These are phyloP conservation scores for Corbicula japonica DNA, from an alignment of 2,888 invertebrate species.

Conservation along the genomic window DNA sequence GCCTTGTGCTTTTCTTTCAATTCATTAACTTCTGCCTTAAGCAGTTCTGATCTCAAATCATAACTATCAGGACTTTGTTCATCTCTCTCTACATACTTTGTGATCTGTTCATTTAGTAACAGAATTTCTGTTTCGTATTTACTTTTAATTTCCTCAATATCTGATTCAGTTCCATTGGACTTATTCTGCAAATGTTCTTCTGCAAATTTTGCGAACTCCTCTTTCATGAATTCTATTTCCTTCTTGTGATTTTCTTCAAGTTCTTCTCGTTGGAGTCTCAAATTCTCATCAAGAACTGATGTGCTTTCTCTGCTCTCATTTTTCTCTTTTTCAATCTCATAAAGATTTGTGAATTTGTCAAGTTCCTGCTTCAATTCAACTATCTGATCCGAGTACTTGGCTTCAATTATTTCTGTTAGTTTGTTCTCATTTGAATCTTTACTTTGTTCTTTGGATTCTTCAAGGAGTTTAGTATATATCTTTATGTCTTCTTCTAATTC, in stretches of 20 bases:
- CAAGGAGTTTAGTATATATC: slow-evolving; percentile 35
- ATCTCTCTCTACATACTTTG: background rate
- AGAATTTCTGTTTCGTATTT: slow-evolving; percentile 20
- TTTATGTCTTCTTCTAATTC: slow-evolving; percentile 38
- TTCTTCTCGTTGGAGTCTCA: slow-evolving; percentile 17
- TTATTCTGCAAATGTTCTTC: slow-evolving; percentile 39
- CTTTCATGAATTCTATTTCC: slow-evolving; percentile 49
- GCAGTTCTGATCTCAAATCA: slow-evolving; percentile 7
- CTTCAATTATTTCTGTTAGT: slow-evolving; percentile 17
- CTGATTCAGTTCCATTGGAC: slow-evolving; percentile 18
- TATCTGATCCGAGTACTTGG: slow-evolving; percentile 36
- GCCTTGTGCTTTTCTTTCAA: slow-evolving; percentile 13
- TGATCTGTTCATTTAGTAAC: background rate
- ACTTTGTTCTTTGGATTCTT: slow-evolving; percentile 24
- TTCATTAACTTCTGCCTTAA: slow-evolving; percentile 8
- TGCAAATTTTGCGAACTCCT: slow-evolving; percentile 34
- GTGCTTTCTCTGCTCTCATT: slow-evolving; percentile 3
- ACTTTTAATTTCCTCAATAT: slow-evolving; percentile 38
- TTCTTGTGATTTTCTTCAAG: slow-evolving; percentile 54
- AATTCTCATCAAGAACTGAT: slow-evolving; percentile 5
- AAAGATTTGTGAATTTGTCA: slow-evolving; percentile 22
- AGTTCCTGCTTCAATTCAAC: slow-evolving; percentile 17
- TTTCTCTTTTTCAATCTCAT: slow-evolving; percentile 27
- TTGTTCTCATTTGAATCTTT: slow-evolving; percentile 9
- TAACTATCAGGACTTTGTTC: background rate